Base-by-base conservation (phyloP, 2,113 vertebrate species). In the Xenopus laevis region DNA sequence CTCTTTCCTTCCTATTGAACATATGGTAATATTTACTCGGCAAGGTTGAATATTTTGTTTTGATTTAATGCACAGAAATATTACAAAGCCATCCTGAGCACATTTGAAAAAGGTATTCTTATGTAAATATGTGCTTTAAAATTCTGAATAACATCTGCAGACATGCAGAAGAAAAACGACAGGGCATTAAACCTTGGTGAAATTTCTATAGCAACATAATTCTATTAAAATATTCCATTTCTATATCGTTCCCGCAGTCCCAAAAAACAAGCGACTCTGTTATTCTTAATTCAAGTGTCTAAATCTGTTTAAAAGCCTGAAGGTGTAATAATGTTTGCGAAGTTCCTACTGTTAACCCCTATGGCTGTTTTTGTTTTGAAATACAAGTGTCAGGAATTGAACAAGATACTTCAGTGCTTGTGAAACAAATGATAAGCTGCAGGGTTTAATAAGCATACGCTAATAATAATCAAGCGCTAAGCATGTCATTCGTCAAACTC, bases 61-160 rank as follows among this genome's bases (percentile, higher is more conserved):
- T 68, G 73, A 69, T 84, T 80, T 85, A 83, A 85, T 85, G 71
- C 83, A 78, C 63, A 77, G 75, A 75, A 68, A 62, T 69, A 78
- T 85, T 82, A 77, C 83, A 45, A 72, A 67, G 83, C 46, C 80
- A 71, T 74, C 64, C 78, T 74, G 78, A 79, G 82, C 78, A 71
- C 58, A 77, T 61, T 71, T 73, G 47, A 85, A 80, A 75, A 82
- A 86, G 83, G 12, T 10, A 82, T 85, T 89, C 81, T 87, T 80
- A 88, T 84, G 80, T 85, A 86, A 88, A 83, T 88, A 78, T 84
- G 79, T 87, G 81, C 80, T 80, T 79, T 88, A 71, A 86, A 86
- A 87, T 90, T 83, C 83, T 80, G 72, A 82, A 66, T 77, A 81
- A 62, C 72, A 79, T 80, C 79, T 86, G 81, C 78, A 86, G 80